These are phyloP conservation scores for Lanius ludovicianus DNA, from an alignment of 2,113 vertebrate species.

Conservation along the genomic window DNA sequence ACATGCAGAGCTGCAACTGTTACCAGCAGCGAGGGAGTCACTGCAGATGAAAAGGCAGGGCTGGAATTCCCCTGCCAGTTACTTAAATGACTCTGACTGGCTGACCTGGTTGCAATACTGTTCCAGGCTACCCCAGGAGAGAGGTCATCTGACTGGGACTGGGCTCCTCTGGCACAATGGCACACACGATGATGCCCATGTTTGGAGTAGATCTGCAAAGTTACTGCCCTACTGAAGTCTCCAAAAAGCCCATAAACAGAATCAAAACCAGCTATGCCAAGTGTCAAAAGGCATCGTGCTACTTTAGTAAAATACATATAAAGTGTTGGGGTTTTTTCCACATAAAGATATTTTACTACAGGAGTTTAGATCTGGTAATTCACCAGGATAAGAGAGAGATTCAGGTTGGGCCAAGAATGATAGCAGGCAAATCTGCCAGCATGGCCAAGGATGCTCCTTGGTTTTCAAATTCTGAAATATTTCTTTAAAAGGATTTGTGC, in stretches of 20 bases:
- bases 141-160: not conserved
- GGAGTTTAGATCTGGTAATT: not conserved
- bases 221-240: not conserved
- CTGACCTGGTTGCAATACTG: not conserved
- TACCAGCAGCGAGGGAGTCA: not conserved
- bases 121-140: not conserved
- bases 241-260: not conserved
- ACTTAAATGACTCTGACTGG: rapidly evolving
- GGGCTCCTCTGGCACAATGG: rapidly evolving
- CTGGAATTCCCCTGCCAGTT: not conserved
- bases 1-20: not conserved
- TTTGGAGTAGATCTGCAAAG: not conserved
- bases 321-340: not conserved
- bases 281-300: not conserved
- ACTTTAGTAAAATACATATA: not conserved
- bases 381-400: not conserved
- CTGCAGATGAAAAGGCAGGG: not conserved
- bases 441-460: not conserved
- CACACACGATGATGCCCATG: rapidly evolving
- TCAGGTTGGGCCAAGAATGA: not conserved
- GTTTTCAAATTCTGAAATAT: not conserved
- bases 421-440: not conserved
- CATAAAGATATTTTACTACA: not conserved
- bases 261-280: not conserved
- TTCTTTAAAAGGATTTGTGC: not conserved